phyloP scores from a whole-genome alignment of 2,888 invertebrate species.

The Hirtodrosophila histrioides region DNA sequence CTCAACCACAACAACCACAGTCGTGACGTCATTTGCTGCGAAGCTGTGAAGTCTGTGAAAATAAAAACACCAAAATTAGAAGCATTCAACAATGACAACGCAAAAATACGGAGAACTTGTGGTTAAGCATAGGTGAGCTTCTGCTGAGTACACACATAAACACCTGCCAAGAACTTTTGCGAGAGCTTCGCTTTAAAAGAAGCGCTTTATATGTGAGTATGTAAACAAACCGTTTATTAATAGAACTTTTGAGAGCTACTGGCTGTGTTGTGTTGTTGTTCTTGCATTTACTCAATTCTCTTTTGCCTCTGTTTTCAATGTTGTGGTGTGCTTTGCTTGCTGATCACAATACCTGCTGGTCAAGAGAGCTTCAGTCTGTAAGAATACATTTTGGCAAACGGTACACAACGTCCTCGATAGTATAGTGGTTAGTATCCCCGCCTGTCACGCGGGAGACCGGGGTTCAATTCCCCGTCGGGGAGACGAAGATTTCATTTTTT shows the following conservation, averaged over 20 bases:
- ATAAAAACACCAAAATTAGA: background rate
- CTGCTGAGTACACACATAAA: background rate
- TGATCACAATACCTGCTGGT: background rate
- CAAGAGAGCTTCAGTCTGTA: background rate
- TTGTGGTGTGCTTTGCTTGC: background rate
- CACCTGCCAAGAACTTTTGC: conserved; percentile 9
- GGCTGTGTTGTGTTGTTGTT: background rate
- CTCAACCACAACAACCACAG: background rate
- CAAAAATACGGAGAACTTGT: background rate
- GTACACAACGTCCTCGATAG: conserved; percentile 45
- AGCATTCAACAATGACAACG: conserved; percentile 20
- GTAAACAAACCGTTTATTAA: too few species aligned
- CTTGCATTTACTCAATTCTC: background rate
- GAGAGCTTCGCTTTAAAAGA: background rate
- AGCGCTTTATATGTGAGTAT: too few species aligned
- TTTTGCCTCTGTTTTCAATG: background rate
- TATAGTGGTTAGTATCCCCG: conserved; percentile 71
- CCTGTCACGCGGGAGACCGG: conserved; percentile 70
- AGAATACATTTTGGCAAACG: fast-evolving
- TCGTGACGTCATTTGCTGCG: conserved; percentile 16
- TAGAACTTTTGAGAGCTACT: too few species aligned
- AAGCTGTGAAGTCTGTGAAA: conserved; percentile 12
- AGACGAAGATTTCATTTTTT: conserved; percentile 13
- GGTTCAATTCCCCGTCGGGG: conserved; percentile 74
- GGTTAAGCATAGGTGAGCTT: conserved; percentile 8